Percentiles rank a stretch among this genome's conserved stretches.
phyloP scores from a whole-genome alignment of 2,113 vertebrate genomes.

The Anhinga anhinga region DNA sequence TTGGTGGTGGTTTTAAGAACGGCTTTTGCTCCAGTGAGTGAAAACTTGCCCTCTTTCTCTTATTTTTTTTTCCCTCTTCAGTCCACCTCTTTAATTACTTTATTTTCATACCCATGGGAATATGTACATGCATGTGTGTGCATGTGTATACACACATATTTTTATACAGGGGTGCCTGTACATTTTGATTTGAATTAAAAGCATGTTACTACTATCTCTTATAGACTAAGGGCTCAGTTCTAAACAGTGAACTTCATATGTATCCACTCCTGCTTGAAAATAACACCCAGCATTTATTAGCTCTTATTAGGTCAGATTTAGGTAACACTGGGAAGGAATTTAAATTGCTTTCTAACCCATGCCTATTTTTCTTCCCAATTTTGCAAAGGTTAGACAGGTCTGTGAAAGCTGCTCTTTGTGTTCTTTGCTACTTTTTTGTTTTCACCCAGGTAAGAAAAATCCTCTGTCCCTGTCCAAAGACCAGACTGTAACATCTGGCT shows the following conservation, averaged over 20 bases:
- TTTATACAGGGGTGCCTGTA: neutral
- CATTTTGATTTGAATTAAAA: neutral
- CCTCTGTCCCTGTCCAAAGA: neutral
- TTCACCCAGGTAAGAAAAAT: neutral
- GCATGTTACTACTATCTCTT: neutral
- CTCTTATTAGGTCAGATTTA: neutral
- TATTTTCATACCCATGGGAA: neutral
- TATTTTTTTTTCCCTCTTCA: neutral
- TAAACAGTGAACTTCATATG: neutral
- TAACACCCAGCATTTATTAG: neutral
- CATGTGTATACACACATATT: rapidly evolving
- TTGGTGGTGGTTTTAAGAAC: neutral
- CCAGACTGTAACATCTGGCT: neutral
- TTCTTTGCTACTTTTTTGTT: neutral
- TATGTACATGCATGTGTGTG: rapidly evolving
- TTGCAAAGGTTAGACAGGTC: rapidly evolving
- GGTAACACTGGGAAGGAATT: neutral
- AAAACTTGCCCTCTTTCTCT: neutral
- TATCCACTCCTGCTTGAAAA: neutral
- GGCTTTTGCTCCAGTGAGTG: neutral
- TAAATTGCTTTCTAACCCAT: neutral
- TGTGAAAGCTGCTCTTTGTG: neutral
- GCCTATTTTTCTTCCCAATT: neutral
- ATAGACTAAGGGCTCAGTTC: neutral
- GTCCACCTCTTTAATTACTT: neutral